Conservation (phyloP, 2,888 invertebrate genomes). For the Scaptomyza caliginosa region DNA sequence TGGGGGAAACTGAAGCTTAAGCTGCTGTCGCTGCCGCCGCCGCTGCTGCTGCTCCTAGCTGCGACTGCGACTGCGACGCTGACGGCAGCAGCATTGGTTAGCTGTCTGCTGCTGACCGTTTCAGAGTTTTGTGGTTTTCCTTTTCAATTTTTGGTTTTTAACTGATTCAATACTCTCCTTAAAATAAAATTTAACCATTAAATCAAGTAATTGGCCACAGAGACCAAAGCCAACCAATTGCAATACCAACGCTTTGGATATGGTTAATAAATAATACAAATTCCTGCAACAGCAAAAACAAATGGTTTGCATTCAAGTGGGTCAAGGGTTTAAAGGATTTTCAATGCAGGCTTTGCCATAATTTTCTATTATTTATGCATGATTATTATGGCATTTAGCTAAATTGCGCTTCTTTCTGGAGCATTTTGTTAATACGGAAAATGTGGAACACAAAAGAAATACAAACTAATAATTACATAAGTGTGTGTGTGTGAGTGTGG, state of each 20-base stretch:
- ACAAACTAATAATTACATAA: conserved; percentile 3
- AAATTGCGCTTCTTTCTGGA: not conserved
- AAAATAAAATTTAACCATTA: conserved; percentile 5
- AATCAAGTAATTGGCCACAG: conserved; percentile 8
- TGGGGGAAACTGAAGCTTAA: conserved; percentile 54
- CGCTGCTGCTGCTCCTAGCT: conserved; percentile 57
- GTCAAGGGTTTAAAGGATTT: not conserved
- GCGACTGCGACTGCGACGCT: conserved; percentile 35
- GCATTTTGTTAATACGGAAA: not conserved
- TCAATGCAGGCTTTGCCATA: too few relatives aligned
- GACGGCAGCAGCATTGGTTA: conserved; percentile 1
- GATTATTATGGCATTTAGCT: not conserved
- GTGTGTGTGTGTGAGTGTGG: not conserved
- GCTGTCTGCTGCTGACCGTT: conserved; percentile 55
- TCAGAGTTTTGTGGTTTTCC: conserved; percentile 48
- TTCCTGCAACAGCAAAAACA: not conserved
- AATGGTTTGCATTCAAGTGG: not conserved
- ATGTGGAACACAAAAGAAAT: conserved; percentile 1
- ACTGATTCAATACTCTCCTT: conserved; percentile 54
- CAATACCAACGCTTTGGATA: not conserved
- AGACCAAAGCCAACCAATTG: conserved; percentile 6
- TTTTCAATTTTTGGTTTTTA: conserved; percentile 29
- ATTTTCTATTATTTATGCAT: too few relatives aligned
- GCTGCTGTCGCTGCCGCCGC: conserved; percentile 15
- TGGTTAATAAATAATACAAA: not conserved